Conservation (phyloP, 2,888 invertebrate genomes). For the Philereme transversata region DNA sequence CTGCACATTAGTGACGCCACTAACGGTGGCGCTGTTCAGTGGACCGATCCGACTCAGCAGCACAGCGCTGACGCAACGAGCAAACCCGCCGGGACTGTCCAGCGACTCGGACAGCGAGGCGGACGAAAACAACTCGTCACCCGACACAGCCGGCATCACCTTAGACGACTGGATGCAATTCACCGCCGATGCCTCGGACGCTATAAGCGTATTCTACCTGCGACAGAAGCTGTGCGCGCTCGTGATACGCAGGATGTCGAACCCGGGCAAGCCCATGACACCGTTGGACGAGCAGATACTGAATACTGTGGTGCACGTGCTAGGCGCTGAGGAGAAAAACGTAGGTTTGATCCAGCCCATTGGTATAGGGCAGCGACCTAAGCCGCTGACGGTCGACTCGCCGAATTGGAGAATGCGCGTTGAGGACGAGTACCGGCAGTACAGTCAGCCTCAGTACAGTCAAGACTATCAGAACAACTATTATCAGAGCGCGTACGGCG, state of each 20-base stretch:
- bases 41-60: slow-evolving; percentile 85
- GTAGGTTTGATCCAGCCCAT: slow-evolving; percentile 88
- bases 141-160: slow-evolving; percentile 77
- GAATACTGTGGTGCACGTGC: slow-evolving; percentile 85
- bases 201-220: slow-evolving; percentile 86
- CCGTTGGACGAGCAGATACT: slow-evolving; percentile 88
- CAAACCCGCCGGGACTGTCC: slow-evolving; percentile 74
- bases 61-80: slow-evolving; percentile 61
- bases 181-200: slow-evolving; percentile 87
- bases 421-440: slow-evolving; percentile 51
- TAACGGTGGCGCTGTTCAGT: slow-evolving; percentile 91
- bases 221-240: slow-evolving; percentile 89
- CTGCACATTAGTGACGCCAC: slow-evolving; percentile 91
- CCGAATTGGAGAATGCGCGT: slow-evolving; percentile 70
- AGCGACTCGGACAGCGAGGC: slow-evolving; percentile 78
- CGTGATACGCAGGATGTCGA: slow-evolving; percentile 85
- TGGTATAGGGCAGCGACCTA: slow-evolving; percentile 90
- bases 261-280: slow-evolving; percentile 82
- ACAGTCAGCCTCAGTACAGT: slow-evolving; percentile 53
- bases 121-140: slow-evolving; percentile 64
- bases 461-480: slow-evolving; percentile 55
- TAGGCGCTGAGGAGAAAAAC: slow-evolving; percentile 88
- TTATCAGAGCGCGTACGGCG: slow-evolving; percentile 53
- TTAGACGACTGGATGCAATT: slow-evolving; percentile 91
- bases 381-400: slow-evolving; percentile 85